Conservation (phyloP, 2,113 vertebrate species). For the Columba janthina region DNA sequence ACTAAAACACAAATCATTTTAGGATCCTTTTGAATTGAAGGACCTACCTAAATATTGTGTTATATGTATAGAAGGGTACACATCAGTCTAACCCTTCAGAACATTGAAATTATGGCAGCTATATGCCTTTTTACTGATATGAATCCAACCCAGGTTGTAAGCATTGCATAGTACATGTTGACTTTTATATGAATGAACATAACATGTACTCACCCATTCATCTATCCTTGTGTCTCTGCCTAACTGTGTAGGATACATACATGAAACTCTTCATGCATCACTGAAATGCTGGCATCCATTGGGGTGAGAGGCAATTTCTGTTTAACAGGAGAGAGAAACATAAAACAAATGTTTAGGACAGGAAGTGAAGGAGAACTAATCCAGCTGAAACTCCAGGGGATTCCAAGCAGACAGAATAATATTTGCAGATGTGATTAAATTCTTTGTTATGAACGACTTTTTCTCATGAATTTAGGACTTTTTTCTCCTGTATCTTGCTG, state of each 20-base stretch:
- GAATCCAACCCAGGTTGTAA: background rate
- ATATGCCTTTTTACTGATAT: background rate
- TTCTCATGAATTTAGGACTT: background rate
- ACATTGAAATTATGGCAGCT: background rate
- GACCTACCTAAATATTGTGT: slow-evolving; percentile 19
- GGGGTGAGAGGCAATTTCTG: slow-evolving; percentile 24
- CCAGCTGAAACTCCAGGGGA: slow-evolving; percentile 24
- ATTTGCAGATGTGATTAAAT: slow-evolving; percentile 50
- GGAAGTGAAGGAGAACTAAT: slow-evolving; percentile 58
- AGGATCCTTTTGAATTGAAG: slow-evolving; percentile 13
- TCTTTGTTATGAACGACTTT: background rate
- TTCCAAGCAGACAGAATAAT: slow-evolving; percentile 53
- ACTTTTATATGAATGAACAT: background rate
- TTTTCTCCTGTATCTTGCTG: background rate
- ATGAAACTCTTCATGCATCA: background rate
- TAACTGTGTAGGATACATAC: background rate
- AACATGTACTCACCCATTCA: background rate
- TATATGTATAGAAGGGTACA: background rate
- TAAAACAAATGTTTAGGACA: slow-evolving; percentile 46
- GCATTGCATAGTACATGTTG: background rate
- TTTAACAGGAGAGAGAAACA: slow-evolving; percentile 31
- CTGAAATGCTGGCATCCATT: background rate
- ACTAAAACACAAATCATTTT: slow-evolving; percentile 40
- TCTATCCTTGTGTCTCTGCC: background rate
- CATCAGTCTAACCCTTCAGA: background rate